Evolutionary conservation across 1,140 invertebrate species (phyloP), one percentile per base, ranked within the genome.

Genomic region (Rhagoletis zephyria): DNA sequence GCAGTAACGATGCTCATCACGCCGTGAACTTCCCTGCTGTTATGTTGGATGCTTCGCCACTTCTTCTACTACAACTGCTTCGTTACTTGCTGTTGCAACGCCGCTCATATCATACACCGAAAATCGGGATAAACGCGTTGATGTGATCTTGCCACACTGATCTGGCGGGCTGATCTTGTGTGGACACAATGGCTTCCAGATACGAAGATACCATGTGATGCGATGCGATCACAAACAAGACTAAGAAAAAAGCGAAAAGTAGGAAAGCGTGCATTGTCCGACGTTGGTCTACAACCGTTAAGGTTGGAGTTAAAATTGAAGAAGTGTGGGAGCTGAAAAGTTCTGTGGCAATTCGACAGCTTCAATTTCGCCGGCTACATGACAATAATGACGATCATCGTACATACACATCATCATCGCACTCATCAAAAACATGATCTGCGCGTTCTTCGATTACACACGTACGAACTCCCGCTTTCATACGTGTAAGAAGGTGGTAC

Each of bases 81-180:
- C 42, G 4, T 40, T 67, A 40, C n/a, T 67, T 67, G 30, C 30
- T 67, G 64, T 10, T 67, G 64, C 30, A 67, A 67, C 16, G n/a
- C 30, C 16, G n/a, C 74, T 81, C 74, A 81, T 81, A 81, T 81
- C 74, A 81, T 48, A 81, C 48, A 81, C 51, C 74, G 48, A 30
- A 77, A 81, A 81, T 81, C 74, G 74, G 74, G 74, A 81, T 81
- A 56, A 81, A 81, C 74, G 74, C 74, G 74, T 81, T 81, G 74
- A 81, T 81, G 74, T 81, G 74, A 81, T 81, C 74, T 81, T 81
- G 74, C 74, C 74, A 81, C 74, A 81, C 74, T 81, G 74, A 81
- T 81, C 74, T 59, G 74, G 4, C 74, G 5, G 74, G 12, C 56
- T 56, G 48, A 81, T 81, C 74, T 59, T 81, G 51, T 51, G n/a